A percentile compares a stretch with the other conserved stretches of the same genome.
Conservation (phyloP, 2,113 vertebrate species). For the Vulpes ferrilata region DNA sequence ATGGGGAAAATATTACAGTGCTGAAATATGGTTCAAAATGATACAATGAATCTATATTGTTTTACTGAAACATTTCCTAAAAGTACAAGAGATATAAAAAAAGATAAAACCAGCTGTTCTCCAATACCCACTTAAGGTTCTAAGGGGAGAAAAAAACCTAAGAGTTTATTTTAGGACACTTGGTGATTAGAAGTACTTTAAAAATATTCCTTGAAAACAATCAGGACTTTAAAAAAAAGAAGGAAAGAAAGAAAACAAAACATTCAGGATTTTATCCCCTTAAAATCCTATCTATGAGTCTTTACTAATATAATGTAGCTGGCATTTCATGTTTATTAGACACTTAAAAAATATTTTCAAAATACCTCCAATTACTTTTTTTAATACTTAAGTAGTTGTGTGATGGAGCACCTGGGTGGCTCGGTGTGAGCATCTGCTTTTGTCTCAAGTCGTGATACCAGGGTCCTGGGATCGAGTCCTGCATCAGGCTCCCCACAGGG, state of each 20-base stretch:
- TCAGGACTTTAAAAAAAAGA: not conserved
- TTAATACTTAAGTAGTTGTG: constrained; percentile 1
- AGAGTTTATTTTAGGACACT: constrained; percentile 48
- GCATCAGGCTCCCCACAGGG: too few species aligned
- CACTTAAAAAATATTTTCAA: constrained; percentile 32
- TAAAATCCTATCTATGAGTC: constrained; percentile 13
- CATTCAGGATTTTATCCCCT: constrained; percentile 16
- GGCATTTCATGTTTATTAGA: constrained; percentile 47
- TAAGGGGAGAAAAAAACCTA: not conserved
- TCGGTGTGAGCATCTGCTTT: too few species aligned
- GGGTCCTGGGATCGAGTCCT: too few species aligned
- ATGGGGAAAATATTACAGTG: constrained; percentile 8
- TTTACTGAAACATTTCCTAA: constrained; percentile 54
- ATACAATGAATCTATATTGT: not conserved
- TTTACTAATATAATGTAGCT: constrained; percentile 63
- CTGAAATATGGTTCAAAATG: not conserved
- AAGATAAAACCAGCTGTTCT: not conserved
- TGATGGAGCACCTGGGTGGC: too few species aligned
- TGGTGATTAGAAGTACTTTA: constrained; percentile 42
- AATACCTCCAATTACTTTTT: constrained; percentile 31
- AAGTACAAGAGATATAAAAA: constrained; percentile 28
- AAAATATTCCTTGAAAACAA: constrained; percentile 8
- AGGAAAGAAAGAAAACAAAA: not conserved
- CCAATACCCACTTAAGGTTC: not conserved
- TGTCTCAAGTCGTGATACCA: too few species aligned